A percentile compares a stretch with the other conserved stretches of the same genome.
Conservation (phyloP, 2,113 vertebrate species). For the Gavia stellata region DNA sequence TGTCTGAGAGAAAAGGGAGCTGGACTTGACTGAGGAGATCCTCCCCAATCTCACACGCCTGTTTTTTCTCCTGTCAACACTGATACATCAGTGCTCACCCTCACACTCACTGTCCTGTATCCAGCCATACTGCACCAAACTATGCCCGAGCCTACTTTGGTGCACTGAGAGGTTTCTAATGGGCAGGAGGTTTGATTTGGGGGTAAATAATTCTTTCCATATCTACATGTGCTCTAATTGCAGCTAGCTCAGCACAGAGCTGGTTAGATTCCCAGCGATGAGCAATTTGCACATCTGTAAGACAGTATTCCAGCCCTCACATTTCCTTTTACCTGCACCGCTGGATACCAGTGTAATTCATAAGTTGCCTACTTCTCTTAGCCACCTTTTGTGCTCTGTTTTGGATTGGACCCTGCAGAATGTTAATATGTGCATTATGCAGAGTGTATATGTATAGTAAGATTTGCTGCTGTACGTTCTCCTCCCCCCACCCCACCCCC, state of each 20-base stretch:
- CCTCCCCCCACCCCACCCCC: too few species aligned
- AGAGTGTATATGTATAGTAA: neutral
- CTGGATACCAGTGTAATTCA: neutral
- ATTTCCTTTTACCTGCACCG: neutral
- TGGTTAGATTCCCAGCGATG: neutral
- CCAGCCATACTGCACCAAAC: rapidly evolving
- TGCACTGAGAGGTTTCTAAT: neutral
- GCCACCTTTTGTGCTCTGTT: neutral
- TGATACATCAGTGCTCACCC: neutral
- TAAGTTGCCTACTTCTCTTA: neutral
- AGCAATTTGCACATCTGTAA: neutral
- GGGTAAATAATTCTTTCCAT: neutral
- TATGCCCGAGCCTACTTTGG: rapidly evolving
- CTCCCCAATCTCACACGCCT: rapidly evolving
- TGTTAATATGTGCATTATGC: neutral
- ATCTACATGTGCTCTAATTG: neutral
- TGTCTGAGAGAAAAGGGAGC: neutral
- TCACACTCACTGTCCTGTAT: neutral
- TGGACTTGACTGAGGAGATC: neutral
- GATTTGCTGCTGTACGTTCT: neutral
- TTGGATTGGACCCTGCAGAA: neutral
- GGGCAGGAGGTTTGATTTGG: neutral
- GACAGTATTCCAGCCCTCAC: neutral
- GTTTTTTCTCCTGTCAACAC: neutral
- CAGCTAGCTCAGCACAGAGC: neutral